Evolutionary conservation across 2,888 invertebrate species (phyloP), one percentile per base, ranked within the genome.

Genomic region (Chorisops tibialis): DNA sequence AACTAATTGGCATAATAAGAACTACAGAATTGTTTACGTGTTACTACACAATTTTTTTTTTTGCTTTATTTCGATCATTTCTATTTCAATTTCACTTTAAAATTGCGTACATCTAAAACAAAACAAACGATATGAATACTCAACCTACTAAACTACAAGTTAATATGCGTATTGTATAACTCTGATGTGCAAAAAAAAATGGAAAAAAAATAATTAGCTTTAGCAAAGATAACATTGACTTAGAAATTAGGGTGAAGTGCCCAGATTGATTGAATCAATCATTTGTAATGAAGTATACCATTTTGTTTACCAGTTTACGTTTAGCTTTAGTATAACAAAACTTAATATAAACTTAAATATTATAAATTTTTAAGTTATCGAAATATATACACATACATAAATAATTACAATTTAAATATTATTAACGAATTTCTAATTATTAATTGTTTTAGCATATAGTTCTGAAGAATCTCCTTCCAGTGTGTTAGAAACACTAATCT

Each of bases 231-330:
- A 7, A 5, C 43, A 16, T 6, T 14, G n/a, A 41, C 12, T 43
- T 56, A 59, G 59, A 30, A 48, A 48, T 48, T 59, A 48, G 48
- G 21, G 30, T 37, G 39, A 59, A 60, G 49, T 60, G 59, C 50
- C 59, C 49, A 49, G 61, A 61, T 61, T 61, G 61, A 61, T 61
- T 61, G 47, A 61, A 61, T 61, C 61, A 51, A 61, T 61, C 61
- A 43, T 43, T 61, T 61, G 56, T 56, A 56, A 51, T 61, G 49
- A 60, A 60, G 61, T 61, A 61, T 61, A 61, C 61, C 61, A 61
- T 43, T 61, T 61, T 56, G 61, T 61, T 61, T 61, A 61, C 61
- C 61, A 61, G 51, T 51, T 43, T 48, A 48, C 37, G 39, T n/a
- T 38, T 50, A 60, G 39, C 37, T 50, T 38, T 37, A 52, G n/a